A percentile compares a stretch with the other conserved stretches of the same genome.
Evolutionary conservation across 2,113 vertebrate genomes (phyloP).

Genomic region (Saimiri boliviensis): DNA sequence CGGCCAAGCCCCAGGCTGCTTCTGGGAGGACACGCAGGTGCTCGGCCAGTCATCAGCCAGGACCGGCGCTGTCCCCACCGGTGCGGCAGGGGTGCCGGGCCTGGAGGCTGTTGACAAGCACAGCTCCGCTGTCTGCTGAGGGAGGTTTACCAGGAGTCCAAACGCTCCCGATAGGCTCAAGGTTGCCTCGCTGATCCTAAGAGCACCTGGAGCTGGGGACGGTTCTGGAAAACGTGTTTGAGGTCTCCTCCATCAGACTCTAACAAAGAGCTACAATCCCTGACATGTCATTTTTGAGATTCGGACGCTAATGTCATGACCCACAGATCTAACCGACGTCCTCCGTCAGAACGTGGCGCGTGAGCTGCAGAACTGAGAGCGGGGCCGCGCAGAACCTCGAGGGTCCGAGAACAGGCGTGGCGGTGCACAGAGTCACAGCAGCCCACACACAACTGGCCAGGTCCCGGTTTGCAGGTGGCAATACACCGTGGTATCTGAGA

Average conservation of each 20-base stretch:
- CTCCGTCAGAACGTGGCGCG: neutral
- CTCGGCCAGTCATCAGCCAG: accelerated
- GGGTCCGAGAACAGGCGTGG: accelerated
- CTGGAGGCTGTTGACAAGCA: accelerated
- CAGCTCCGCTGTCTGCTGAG: neutral
- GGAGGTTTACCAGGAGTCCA: accelerated
- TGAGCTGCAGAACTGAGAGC: neutral
- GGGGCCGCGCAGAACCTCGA: accelerated
- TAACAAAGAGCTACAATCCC: neutral
- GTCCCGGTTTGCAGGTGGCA: accelerated
- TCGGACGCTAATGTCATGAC: neutral
- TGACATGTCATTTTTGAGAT: neutral
- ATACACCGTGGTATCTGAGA: accelerated
- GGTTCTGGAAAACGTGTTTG: neutral
- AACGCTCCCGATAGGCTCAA: accelerated
- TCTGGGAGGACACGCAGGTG: accelerated
- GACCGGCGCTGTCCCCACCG: accelerated
- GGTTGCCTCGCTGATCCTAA: accelerated
- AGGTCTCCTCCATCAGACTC: neutral
- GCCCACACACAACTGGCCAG: accelerated
- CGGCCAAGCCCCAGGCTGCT: accelerated
- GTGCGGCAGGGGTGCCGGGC: accelerated
- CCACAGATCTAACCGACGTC: neutral
- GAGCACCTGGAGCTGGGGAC: neutral
- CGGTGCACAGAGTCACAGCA: accelerated